A percentile compares a stretch with the other conserved stretches of the same genome.
Evolutionary conservation across 2,888 invertebrate genomes (phyloP).

Genomic region (Ichneumoninae sp.): DNA sequence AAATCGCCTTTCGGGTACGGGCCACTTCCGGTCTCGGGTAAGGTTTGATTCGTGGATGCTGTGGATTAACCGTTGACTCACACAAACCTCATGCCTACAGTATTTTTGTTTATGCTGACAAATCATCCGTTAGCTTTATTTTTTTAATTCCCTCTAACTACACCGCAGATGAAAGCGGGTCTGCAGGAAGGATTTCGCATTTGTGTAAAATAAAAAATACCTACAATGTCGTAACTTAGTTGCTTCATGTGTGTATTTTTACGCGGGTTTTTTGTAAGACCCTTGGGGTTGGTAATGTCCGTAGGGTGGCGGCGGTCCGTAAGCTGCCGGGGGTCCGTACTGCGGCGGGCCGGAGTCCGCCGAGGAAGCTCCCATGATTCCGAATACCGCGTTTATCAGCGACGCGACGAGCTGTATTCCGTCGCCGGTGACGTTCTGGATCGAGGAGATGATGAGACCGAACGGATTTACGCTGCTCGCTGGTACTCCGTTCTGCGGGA

Average conservation of each 20-base stretch:
- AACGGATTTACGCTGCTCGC: constrained; percentile 75
- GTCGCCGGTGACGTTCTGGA: constrained; percentile 79
- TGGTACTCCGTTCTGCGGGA: constrained; percentile 67
- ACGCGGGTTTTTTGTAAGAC: not conserved
- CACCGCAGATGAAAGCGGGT: not conserved
- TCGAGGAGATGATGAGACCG: constrained; percentile 72
- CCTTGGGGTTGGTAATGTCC: not conserved
- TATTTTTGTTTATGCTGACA: too few relatives aligned
- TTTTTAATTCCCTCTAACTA: too few relatives aligned
- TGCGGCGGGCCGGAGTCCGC: not conserved
- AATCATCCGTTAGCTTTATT: too few relatives aligned
- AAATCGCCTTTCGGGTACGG: too few relatives aligned
- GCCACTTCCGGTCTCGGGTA: too few relatives aligned
- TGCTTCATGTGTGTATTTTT: not conserved
- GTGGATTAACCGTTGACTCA: too few relatives aligned
- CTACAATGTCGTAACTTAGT: not conserved
- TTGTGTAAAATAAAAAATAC: not conserved
- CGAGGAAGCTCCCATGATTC: constrained; percentile 78
- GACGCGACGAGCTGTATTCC: constrained; percentile 76
- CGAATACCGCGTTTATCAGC: constrained; percentile 75
- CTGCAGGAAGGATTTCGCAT: not conserved
- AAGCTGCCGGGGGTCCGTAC: constrained; percentile 64
- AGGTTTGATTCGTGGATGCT: too few relatives aligned
- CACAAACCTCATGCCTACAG: too few relatives aligned
- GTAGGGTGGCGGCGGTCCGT: constrained; percentile 70